phyloP scores from a whole-genome alignment of 2,113 vertebrate species.

The Sceloporus tristichus region DNA sequence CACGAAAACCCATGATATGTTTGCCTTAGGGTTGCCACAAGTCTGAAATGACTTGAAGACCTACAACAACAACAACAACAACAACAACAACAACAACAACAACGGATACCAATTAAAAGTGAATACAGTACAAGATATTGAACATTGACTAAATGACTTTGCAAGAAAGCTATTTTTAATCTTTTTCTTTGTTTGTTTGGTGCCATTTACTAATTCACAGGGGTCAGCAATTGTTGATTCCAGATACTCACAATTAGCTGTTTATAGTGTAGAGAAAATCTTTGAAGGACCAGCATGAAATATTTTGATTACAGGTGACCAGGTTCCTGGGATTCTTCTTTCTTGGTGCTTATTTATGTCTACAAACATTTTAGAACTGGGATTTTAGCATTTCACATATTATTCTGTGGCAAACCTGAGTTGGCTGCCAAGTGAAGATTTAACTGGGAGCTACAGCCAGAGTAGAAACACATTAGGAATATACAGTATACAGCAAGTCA shows the following conservation, averaged over 20 bases:
- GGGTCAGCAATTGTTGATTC: neutral
- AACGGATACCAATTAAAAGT: neutral
- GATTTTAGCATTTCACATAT: neutral
- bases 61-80: too few relatives aligned
- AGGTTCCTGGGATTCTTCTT: neutral
- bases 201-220: neutral
- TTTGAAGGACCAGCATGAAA: neutral
- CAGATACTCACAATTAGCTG: neutral
- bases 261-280: neutral
- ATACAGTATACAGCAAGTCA: constrained; percentile 30
- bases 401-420: neutral
- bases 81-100: too few relatives aligned
- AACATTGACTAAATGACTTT: neutral
- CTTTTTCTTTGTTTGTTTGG: neutral
- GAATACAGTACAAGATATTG: neutral
- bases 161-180: neutral
- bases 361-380: constrained; percentile 11
- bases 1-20: too few relatives aligned
- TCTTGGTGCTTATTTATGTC: neutral
- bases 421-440: neutral
- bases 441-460: neutral
- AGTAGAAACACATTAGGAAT: neutral
- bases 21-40: too few relatives aligned
- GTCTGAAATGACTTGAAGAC: too few relatives aligned
- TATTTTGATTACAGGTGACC: neutral